Evolutionary conservation across 1,140 invertebrate genomes (phyloP).

Genomic region (Trichonephila clavata): DNA sequence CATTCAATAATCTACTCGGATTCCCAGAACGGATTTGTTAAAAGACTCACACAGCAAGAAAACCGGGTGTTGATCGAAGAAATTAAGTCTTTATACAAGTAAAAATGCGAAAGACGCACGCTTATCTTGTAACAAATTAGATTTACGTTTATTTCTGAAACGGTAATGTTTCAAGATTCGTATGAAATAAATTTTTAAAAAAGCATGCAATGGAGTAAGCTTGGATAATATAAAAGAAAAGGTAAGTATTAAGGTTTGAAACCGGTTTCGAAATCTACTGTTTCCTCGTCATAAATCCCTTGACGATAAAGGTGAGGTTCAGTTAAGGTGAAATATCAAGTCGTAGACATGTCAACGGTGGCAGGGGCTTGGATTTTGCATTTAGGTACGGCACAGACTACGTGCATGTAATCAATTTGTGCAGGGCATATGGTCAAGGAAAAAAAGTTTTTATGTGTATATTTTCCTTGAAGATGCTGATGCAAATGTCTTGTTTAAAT

Average conservation of each 20-base stretch:
- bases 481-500: not conserved
- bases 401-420: not conserved
- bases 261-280: not conserved
- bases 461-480: not conserved
- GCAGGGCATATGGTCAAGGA: not conserved
- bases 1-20: no score
- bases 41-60: no score
- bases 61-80: not conserved
- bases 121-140: not conserved
- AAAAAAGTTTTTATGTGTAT: not conserved
- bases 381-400: not conserved
- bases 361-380: not conserved
- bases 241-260: not conserved
- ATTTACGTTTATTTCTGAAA: not conserved
- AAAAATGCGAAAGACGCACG: not conserved
- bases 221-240: not conserved
- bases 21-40: no score
- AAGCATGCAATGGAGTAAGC: not conserved
- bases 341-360: not conserved
- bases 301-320: not conserved
- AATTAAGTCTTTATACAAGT: not conserved
- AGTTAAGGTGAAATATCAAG: not conserved
- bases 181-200: not conserved
- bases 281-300: not conserved
- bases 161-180: not conserved